Conservation (phyloP, 2,888 invertebrate genomes). For the Herminia tarsipennalis region DNA sequence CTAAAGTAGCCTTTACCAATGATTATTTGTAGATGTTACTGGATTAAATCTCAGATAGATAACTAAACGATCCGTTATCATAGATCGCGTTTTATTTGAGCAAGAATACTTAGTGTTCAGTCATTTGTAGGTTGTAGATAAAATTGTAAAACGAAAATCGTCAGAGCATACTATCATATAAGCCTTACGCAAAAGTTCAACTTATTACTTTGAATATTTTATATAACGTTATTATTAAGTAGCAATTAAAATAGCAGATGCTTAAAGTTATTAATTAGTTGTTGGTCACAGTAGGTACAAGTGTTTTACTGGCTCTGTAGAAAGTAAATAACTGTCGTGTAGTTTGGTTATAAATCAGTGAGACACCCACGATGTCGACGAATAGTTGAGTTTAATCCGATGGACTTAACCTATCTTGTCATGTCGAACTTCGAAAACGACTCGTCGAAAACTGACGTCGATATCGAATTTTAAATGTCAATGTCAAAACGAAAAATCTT, state of each 20-base stretch:
- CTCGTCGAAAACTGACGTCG: slow-evolving; percentile 20
- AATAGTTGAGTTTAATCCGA: slow-evolving; percentile 57
- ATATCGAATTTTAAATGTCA: slow-evolving; percentile 1
- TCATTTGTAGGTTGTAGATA: too few relatives aligned
- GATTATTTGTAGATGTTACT: slow-evolving; percentile 33
- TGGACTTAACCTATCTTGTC: slow-evolving; percentile 62
- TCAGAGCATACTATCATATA: too few relatives aligned
- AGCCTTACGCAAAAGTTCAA: too few relatives aligned
- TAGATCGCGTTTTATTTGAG: slow-evolving; percentile 1
- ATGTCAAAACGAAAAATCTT: too few relatives aligned
- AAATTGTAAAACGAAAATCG: too few relatives aligned
- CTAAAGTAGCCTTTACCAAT: slow-evolving; percentile 31
- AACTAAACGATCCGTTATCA: slow-evolving; percentile 22
- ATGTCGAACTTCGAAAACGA: slow-evolving; percentile 51
- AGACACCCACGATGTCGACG: slow-evolving; percentile 76
- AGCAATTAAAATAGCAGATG: slow-evolving; percentile 4
- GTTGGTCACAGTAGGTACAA: slow-evolving; percentile 30
- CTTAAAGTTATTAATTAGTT: slow-evolving; percentile 28
- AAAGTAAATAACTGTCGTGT: slow-evolving; percentile 58
- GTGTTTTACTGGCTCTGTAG: slow-evolving; percentile 57
- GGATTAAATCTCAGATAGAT: slow-evolving; percentile 31
- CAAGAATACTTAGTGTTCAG: too few relatives aligned
- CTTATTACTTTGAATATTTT: too few relatives aligned
- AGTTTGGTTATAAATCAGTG: slow-evolving; percentile 67
- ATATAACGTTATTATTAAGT: neutral